phyloP scores from a whole-genome alignment of 2,888 invertebrate genomes.

The Sphaeridia pumilis region DNA sequence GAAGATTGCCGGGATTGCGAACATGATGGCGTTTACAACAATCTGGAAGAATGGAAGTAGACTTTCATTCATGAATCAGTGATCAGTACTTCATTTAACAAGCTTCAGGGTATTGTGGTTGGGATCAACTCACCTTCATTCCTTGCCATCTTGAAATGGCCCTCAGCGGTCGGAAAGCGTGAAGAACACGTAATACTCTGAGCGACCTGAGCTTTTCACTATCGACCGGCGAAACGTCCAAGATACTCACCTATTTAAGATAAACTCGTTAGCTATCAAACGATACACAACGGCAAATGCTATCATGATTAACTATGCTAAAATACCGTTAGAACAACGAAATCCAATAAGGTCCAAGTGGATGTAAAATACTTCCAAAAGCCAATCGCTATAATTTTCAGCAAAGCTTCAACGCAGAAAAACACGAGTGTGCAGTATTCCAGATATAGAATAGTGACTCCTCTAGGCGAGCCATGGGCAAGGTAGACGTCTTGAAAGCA shows the following conservation, averaged over 20 bases:
- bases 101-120: too few species aligned
- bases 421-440: constrained; percentile 82
- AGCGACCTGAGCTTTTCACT: constrained; percentile 4
- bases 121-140: constrained; percentile 65
- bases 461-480: too few species aligned
- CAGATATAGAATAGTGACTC: too few species aligned
- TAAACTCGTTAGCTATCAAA: too few species aligned
- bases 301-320: too few species aligned
- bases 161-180: constrained; percentile 82
- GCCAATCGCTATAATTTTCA: constrained; percentile 88
- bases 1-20: constrained; percentile 93
- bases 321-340: constrained; percentile 91
- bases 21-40: constrained; percentile 93
- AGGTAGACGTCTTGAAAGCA: constrained; percentile 93
- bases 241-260: too few species aligned
- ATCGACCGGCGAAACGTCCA: too few species aligned
- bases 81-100: too few species aligned
- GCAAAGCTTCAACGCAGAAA: constrained; percentile 84
- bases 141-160: constrained; percentile 96
- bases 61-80: too few species aligned
- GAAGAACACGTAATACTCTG: constrained; percentile 49
- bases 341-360: constrained; percentile 92
- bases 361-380: constrained; percentile 89
- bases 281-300: background rate
- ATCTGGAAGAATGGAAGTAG: constrained; percentile 51